Percentiles rank a stretch among this genome's conserved stretches.
Conservation (phyloP, 2,888 invertebrate genomes). For the Eristalis tenax region DNA sequence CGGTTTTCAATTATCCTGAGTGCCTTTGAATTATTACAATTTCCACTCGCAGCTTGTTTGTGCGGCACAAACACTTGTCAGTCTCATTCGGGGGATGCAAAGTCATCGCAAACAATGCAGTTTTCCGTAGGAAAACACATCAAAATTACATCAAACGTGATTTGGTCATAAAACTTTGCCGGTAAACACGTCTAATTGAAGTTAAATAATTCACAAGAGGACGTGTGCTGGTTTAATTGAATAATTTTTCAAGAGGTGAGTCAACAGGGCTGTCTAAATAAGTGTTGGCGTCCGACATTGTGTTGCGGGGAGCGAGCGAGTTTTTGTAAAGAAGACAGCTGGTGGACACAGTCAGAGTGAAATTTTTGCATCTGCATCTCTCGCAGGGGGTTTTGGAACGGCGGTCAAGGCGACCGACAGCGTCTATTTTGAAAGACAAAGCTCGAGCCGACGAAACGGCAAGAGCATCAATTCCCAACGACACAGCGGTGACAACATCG, state of each 20-base stretch:
- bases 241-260: background rate
- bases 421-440: no score
- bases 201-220: background rate
- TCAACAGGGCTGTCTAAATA: background rate
- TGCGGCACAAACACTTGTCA: background rate
- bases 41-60: background rate
- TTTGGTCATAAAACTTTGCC: background rate
- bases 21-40: background rate
- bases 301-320: background rate
- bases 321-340: no score
- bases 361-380: no score
- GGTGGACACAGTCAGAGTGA: no score
- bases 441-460: no score
- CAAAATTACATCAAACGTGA: background rate
- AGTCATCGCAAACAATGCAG: background rate
- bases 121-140: background rate
- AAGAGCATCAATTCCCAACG: no score
- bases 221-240: background rate
- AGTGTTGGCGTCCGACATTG: background rate
- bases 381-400: no score
- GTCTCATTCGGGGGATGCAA: background rate
- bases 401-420: no score
- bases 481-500: background rate
- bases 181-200: background rate
- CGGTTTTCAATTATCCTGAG: background rate